These are phyloP conservation scores for Phylloscopus trochiloides DNA, from an alignment of 2,113 vertebrate species.

Conservation along the genomic window DNA sequence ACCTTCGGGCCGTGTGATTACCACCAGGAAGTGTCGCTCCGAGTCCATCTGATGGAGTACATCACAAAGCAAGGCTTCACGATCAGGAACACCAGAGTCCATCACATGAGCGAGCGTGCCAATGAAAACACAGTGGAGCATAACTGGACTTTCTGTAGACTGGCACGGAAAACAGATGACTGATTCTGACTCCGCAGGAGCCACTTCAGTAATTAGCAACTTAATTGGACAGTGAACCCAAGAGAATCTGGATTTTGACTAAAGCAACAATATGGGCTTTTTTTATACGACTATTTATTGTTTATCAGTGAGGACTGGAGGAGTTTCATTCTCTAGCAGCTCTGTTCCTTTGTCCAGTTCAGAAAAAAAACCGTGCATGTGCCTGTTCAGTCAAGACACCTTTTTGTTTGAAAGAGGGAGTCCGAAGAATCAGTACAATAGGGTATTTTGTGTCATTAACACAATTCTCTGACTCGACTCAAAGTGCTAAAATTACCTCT, in stretches of 20 bases:
- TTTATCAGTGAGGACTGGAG: constrained; percentile 68
- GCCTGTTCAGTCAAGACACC: constrained; percentile 75
- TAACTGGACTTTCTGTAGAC: constrained; percentile 97
- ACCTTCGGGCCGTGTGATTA: constrained; percentile 98
- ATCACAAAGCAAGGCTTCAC: constrained; percentile 98
- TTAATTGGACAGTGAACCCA: background rate
- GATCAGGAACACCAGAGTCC: constrained; percentile 93
- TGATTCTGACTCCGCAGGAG: constrained; percentile 65
- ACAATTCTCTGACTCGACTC: constrained; percentile 45
- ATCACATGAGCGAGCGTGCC: constrained; percentile 98
- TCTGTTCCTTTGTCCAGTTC: constrained; percentile 59
- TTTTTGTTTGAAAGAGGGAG: constrained; percentile 72
- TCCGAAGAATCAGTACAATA: constrained; percentile 64
- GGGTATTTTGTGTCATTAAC: constrained; percentile 60
- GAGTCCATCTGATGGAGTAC: constrained; percentile 97
- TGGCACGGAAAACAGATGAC: constrained; percentile 94
- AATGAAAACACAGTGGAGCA: constrained; percentile 99
- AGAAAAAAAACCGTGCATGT: constrained; percentile 71
- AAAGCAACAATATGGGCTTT: constrained; percentile 42
- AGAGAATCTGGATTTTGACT: constrained; percentile 48
- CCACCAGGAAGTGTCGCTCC: constrained; percentile 94
- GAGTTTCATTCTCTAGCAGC: constrained; percentile 53
- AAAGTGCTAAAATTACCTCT: constrained; percentile 74
- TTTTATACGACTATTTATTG: constrained; percentile 79
- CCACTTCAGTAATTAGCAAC: background rate